Conservation (phyloP, 1,140 invertebrate genomes). For the Adelges cooleyi region DNA sequence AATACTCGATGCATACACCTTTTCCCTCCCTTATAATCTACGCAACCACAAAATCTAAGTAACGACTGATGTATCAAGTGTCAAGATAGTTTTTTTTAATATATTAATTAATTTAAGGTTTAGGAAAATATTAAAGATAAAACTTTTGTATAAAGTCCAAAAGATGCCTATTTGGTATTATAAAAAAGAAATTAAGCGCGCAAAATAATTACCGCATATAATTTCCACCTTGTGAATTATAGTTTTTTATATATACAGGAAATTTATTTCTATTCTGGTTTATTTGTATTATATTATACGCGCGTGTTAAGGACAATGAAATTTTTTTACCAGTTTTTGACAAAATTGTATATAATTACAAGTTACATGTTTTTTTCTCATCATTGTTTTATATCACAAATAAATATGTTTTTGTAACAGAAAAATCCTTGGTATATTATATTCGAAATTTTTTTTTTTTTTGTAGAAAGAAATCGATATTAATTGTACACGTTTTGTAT, state of each 20-base stretch:
- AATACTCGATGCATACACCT: constrained; percentile 22
- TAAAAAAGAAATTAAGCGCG: constrained; percentile 11
- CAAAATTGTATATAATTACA: constrained; percentile 27
- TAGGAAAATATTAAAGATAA: constrained; percentile 25
- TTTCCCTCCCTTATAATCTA: neutral
- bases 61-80: constrained; percentile 29
- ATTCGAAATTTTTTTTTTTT: constrained; percentile 14
- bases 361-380: constrained; percentile 20
- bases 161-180: constrained; percentile 19
- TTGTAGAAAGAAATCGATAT: neutral
- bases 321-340: constrained; percentile 23
- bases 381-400: constrained; percentile 28
- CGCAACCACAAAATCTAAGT: constrained; percentile 23
- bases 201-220: constrained; percentile 12
- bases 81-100: constrained; percentile 28
- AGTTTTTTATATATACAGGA: constrained; percentile 6
- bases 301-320: constrained; percentile 27
- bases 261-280: constrained; percentile 24
- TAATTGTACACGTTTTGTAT: neutral
- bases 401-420: constrained; percentile 21
- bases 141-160: constrained; percentile 23
- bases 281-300: constrained; percentile 27
- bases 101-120: constrained; percentile 29
- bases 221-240: constrained; percentile 27
- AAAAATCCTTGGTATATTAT: constrained; percentile 12